Evolutionary conservation across 2,797 vertebrate genomes (phyloP).

Genomic region (Brachyrhaphis roseni): DNA sequence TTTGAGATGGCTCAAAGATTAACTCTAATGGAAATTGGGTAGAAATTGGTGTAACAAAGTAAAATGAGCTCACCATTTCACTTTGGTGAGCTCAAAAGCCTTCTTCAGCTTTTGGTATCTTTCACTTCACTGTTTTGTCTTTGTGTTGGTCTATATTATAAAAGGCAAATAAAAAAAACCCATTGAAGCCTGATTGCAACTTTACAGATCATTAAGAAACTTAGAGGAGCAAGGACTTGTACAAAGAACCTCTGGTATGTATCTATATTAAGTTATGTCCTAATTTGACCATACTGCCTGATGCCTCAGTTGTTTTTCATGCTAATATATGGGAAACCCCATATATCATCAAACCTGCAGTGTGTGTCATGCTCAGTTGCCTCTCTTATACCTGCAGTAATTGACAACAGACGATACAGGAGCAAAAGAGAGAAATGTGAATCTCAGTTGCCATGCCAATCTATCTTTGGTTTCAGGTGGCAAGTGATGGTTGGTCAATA

Average conservation of each 20-base stretch:
- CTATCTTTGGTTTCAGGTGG: conserved; percentile 66
- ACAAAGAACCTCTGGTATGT: background rate
- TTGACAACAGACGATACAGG: conserved; percentile 32
- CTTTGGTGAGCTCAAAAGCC: no score
- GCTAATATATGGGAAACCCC: background rate
- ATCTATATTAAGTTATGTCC: background rate
- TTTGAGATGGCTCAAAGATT: no score
- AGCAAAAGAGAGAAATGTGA: conserved; percentile 34
- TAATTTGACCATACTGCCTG: background rate
- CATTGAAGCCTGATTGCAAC: background rate
- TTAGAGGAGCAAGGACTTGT: background rate
- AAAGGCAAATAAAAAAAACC: background rate
- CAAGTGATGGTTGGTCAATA: conserved; percentile 62
- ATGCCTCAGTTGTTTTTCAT: background rate
- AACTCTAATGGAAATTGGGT: background rate
- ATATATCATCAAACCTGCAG: background rate
- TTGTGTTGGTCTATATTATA: background rate
- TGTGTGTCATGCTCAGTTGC: background rate
- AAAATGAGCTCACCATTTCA: background rate
- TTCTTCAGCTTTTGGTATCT: background rate
- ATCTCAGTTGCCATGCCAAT: conserved; percentile 71
- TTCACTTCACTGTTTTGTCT: background rate
- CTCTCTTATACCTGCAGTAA: conserved; percentile 10
- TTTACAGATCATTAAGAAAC: background rate
- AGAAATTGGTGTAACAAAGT: background rate